phyloP scores from a whole-genome alignment of 2,113 vertebrate genomes.

The Tragelaphus strepsiceros region DNA sequence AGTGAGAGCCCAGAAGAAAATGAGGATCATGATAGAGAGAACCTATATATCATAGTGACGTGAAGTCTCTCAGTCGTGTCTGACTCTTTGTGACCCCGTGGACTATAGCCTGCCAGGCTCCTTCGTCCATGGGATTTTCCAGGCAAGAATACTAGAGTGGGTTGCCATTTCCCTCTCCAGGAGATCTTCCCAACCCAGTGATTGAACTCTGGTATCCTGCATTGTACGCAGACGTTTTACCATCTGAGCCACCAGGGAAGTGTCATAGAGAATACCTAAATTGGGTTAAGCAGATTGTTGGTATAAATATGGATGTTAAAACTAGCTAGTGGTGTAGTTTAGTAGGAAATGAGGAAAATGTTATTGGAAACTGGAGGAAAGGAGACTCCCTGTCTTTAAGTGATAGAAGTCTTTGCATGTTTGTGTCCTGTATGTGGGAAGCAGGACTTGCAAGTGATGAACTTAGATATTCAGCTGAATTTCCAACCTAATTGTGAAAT shows the following conservation, averaged over 20 bases:
- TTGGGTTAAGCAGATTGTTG: not conserved
- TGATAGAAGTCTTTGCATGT: not conserved
- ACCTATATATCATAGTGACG: not conserved
- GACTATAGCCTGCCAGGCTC: too few relatives aligned
- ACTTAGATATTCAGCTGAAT: not conserved
- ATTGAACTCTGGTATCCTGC: too few relatives aligned
- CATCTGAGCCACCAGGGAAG: too few relatives aligned
- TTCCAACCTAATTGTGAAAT: not conserved
- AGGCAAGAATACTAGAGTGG: too few relatives aligned
- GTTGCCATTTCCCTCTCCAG: too few relatives aligned
- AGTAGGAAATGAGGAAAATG: not conserved
- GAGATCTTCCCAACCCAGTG: too few relatives aligned
- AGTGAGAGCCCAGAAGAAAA: not conserved
- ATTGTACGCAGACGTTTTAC: too few relatives aligned
- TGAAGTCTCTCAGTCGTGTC: too few relatives aligned
- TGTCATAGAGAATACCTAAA: not conserved
- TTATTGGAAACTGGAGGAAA: not conserved
- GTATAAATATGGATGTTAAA: not conserved
- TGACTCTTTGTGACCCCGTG: too few relatives aligned
- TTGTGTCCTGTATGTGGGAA: not conserved
- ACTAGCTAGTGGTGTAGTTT: not conserved
- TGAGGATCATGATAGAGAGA: not conserved
- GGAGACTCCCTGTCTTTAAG: not conserved
- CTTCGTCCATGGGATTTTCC: too few relatives aligned
- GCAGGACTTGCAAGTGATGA: not conserved